phyloP scores from a whole-genome alignment of 37 sponge, comb jelly and placozoan species.

The Halisarca cf. caerulea region DNA sequence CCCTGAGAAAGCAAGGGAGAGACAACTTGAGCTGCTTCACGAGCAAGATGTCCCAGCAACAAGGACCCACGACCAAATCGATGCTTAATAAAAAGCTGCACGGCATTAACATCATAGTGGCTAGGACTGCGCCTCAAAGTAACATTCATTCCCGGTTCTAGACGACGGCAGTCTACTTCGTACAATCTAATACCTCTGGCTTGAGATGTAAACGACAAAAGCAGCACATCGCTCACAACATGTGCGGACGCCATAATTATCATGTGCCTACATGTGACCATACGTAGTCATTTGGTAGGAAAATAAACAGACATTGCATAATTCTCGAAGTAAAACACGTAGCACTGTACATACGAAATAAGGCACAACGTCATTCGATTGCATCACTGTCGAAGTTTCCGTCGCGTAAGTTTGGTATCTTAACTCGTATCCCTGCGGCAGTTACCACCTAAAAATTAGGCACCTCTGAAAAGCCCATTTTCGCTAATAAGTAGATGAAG shows the following conservation, averaged over 20 bases:
- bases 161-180: background rate
- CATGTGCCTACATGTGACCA: conserved; percentile 3
- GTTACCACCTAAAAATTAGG: too few species aligned
- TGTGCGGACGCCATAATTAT: background rate
- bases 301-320: background rate
- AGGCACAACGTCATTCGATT: too few species aligned
- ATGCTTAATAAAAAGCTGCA: background rate
- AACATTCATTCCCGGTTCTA: background rate
- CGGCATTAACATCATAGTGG: background rate
- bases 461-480: too few species aligned
- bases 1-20: background rate
- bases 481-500: too few species aligned
- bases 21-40: background rate
- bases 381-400: too few species aligned
- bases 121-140: background rate
- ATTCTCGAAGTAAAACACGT: too few species aligned
- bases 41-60: background rate
- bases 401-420: too few species aligned
- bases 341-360: too few species aligned
- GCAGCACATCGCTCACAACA: background rate
- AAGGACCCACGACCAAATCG: background rate
- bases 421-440: too few species aligned
- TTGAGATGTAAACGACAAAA: background rate
- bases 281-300: background rate
- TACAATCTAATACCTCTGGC: conserved; percentile 1